Percentiles rank a stretch among this genome's conserved stretches.
Conservation (phyloP, 2,888 invertebrate genomes). For the Stictocephala bisonia region DNA sequence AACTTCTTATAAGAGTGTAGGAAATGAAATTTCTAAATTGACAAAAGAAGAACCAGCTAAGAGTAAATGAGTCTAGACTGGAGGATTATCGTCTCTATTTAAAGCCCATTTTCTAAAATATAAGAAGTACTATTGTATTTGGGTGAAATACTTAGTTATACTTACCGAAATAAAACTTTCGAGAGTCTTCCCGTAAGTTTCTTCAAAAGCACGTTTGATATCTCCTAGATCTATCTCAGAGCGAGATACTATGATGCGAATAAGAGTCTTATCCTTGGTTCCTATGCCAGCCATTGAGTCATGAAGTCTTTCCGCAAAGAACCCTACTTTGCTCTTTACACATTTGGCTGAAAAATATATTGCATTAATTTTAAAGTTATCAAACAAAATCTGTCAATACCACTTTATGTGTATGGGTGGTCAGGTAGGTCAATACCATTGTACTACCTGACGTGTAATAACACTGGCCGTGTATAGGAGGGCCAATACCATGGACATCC, state of each 20-base stretch:
- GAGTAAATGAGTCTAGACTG: too few relatives aligned
- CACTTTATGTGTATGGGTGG: too few relatives aligned
- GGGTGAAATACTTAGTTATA: conserved; percentile 58
- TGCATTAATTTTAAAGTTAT: conserved; percentile 34
- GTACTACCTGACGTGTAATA: too few relatives aligned
- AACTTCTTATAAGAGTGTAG: too few relatives aligned
- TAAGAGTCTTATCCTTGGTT: conserved; percentile 91
- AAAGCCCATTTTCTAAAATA: too few relatives aligned
- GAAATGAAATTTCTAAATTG: too few relatives aligned
- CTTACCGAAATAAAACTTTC: conserved; percentile 89
- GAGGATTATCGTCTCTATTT: too few relatives aligned
- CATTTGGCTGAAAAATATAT: conserved; percentile 76
- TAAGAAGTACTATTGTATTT: too few relatives aligned
- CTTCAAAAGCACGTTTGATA: conserved; percentile 89
- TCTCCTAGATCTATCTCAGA: conserved; percentile 93
- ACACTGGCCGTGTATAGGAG: too few relatives aligned
- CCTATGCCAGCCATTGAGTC: conserved; percentile 91
- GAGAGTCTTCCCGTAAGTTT: conserved; percentile 82
- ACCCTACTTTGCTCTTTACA: conserved; percentile 89
- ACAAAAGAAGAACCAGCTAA: too few relatives aligned
- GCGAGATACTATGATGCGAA: conserved; percentile 90
- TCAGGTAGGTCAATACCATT: too few relatives aligned
- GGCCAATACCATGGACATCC: too few relatives aligned
- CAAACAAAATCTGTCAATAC: conserved; percentile 16
- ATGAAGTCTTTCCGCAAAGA: conserved; percentile 91